Evolutionary conservation across 2,888 invertebrate species (phyloP).

Genomic region (Myopa testacea): DNA sequence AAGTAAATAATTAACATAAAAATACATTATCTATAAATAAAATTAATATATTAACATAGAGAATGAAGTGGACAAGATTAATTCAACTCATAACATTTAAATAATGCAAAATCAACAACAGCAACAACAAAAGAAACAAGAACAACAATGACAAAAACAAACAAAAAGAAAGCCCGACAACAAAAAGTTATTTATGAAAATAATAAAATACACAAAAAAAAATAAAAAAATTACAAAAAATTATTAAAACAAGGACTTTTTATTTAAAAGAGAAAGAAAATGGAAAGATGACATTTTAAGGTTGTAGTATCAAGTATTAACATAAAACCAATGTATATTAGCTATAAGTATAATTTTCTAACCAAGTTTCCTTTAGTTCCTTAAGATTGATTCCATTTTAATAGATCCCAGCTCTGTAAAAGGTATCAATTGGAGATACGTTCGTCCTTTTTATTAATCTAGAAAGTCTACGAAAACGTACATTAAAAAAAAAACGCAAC

Average conservation of each 20-base stretch:
- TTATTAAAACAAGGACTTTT: too few species aligned
- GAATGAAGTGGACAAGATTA: background rate
- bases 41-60: constrained; percentile 17
- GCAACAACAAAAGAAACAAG: background rate
- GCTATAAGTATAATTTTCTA: too few species aligned
- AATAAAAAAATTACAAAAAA: background rate
- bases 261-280: too few species aligned
- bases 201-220: constrained; percentile 35
- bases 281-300: background rate
- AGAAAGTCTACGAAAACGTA: background rate
- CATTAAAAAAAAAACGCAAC: background rate
- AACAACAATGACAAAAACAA: constrained; percentile 16
- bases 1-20: constrained; percentile 22
- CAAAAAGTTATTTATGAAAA: constrained; percentile 40
- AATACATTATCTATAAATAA: constrained; percentile 19
- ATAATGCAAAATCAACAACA: constrained; percentile 30
- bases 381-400: background rate
- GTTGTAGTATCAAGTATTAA: background rate
- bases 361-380: too few species aligned
- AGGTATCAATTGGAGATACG: too few species aligned
- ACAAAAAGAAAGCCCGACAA: constrained; percentile 23
- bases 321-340: too few species aligned
- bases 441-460: background rate
- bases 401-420: too few species aligned
- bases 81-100: constrained; percentile 16